Evolutionary conservation across 2,113 vertebrate species (phyloP).

Genomic region (Gymnobelideus leadbeateri): DNA sequence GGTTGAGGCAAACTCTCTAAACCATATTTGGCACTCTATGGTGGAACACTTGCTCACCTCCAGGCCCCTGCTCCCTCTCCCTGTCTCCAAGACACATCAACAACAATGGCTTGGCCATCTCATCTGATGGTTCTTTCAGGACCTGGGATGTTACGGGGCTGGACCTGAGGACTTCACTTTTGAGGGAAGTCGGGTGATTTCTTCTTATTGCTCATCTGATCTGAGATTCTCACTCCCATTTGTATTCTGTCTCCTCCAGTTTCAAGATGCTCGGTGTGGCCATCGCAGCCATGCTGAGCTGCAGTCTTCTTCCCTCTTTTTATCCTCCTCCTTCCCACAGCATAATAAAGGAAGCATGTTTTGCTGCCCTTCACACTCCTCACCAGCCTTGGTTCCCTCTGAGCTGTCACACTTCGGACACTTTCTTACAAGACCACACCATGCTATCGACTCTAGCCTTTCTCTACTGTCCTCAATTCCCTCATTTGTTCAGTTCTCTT

Average conservation of each 20-base stretch:
- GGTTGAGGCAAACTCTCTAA: neutral
- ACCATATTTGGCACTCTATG: neutral
- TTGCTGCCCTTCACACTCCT: neutral
- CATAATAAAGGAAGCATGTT: neutral
- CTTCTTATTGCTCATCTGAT: neutral
- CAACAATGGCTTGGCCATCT: neutral
- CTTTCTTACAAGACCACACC: neutral
- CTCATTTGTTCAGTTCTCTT: neutral
- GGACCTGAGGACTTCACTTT: neutral
- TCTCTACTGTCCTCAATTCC: neutral
- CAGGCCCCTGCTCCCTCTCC: neutral
- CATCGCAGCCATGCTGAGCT: neutral
- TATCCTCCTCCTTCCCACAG: neutral
- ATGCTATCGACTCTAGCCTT: neutral
- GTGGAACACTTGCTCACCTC: neutral
- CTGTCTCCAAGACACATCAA: neutral
- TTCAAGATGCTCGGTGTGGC: neutral
- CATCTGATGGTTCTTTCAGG: neutral
- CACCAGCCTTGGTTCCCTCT: neutral
- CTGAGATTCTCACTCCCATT: neutral
- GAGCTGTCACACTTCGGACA: neutral
- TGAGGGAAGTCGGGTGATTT: neutral
- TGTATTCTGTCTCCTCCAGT: neutral
- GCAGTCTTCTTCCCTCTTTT: neutral
- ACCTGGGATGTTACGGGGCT: neutral